These are phyloP conservation scores for Conomelus anceps DNA, from an alignment of 2,888 invertebrate species.

Conservation along the genomic window DNA sequence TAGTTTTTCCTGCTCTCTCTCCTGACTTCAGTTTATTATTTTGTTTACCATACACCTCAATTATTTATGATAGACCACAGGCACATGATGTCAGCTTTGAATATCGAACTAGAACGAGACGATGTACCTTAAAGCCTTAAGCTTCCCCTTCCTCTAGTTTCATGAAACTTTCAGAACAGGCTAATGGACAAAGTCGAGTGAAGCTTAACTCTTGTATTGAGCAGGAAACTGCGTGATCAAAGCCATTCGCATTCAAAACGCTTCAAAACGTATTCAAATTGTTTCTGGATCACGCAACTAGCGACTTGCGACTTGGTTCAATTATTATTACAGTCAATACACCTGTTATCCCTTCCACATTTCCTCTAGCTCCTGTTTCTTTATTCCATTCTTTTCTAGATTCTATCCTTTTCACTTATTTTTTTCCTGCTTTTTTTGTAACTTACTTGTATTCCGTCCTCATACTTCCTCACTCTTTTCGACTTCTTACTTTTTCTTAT, in stretches of 20 bases:
- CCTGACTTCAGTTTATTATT: too few relatives aligned
- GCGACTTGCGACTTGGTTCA: background rate
- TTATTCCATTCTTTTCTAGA: too few relatives aligned
- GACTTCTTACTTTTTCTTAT: too few relatives aligned
- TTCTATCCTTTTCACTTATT: too few relatives aligned
- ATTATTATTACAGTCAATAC: background rate
- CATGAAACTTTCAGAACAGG: background rate
- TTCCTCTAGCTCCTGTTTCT: background rate
- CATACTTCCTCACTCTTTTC: background rate
- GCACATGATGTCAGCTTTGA: too few relatives aligned
- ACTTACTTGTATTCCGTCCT: too few relatives aligned
- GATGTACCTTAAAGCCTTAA: too few relatives aligned
- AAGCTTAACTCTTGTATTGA: background rate
- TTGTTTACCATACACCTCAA: background rate
- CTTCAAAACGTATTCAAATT: background rate
- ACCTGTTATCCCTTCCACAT: background rate
- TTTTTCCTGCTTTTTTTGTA: too few relatives aligned
- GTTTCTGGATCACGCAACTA: background rate
- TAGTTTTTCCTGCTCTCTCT: too few relatives aligned
- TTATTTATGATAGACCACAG: background rate
- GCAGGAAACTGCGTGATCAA: background rate
- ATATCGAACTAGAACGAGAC: too few relatives aligned
- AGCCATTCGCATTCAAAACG: background rate
- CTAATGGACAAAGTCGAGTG: too few relatives aligned
- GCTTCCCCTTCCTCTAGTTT: too few relatives aligned